phyloP scores from a whole-genome alignment of 2,888 invertebrate genomes.

The Tenthredo distinguenda region DNA sequence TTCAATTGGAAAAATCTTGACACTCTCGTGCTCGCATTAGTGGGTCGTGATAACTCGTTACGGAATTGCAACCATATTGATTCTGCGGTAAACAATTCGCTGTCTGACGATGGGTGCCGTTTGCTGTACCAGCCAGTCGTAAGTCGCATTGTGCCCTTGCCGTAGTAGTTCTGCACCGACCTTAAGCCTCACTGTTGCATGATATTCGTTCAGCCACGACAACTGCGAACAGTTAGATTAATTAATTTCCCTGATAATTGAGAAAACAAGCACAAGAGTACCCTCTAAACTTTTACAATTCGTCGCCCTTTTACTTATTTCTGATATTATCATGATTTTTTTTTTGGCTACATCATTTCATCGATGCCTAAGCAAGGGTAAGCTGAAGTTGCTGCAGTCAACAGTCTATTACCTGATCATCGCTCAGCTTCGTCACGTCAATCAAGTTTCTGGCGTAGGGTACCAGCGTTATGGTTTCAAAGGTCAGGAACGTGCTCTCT shows the following conservation, averaged over 20 bases:
- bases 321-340: too few relatives aligned
- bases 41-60: background rate
- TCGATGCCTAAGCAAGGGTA: too few relatives aligned
- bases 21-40: background rate
- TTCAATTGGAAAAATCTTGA: too few relatives aligned
- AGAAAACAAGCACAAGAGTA: background rate
- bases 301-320: too few relatives aligned
- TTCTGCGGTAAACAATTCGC: background rate
- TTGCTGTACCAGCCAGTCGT: constrained; percentile 25
- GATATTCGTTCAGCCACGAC: constrained; percentile 35
- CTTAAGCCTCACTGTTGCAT: constrained; percentile 29
- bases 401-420: constrained; percentile 76
- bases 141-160: constrained; percentile 36
- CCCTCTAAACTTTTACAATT: too few relatives aligned
- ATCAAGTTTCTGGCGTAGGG: constrained; percentile 79
- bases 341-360: too few relatives aligned
- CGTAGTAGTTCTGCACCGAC: constrained; percentile 37
- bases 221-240: background rate
- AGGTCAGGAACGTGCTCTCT: constrained; percentile 74
- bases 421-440: constrained; percentile 75
- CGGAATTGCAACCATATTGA: constrained; percentile 17
- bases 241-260: background rate
- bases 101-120: constrained; percentile 17
- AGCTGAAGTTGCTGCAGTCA: too few relatives aligned
- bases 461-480: constrained; percentile 80